Evolutionary conservation across 2,888 invertebrate genomes (phyloP), one percentile per base, ranked within the genome.

Genomic region (Eupelmus urozonus): DNA sequence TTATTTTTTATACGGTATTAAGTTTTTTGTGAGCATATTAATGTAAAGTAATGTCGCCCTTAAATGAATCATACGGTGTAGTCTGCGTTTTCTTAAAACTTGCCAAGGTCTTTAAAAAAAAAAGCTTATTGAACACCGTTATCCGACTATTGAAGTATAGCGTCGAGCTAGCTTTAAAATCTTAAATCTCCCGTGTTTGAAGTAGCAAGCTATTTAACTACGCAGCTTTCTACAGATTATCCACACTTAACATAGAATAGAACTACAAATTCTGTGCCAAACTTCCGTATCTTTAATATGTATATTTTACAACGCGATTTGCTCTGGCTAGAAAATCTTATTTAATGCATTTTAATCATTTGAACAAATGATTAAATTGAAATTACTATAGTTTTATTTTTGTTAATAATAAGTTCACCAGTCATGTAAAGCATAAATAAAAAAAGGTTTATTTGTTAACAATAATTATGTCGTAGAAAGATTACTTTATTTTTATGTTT

Each of bases 201-300:
- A 74, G 51, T 60, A 75, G 53, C 11, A 57, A 45, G 27, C 29
- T 60, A 62, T 27, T 57, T 20, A 62, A 45, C 27, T 55, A 62
- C 18, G 57, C 16, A 78, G 34, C 70, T 76, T 76, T 40, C 55
- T 66, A 57, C 59, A 34, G 13, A 53, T 67, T 13, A 63, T 29
- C n/a, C 11, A 69, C n/a, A 71, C 34, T 42, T 40, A 34, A 42
- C 40, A 18, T 53, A 75, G 62, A 23, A 20, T 72, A 67, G 27
- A 55, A 11, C 42, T 55, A 60, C 20, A 75, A 53, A 72, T 72
- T 72, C 34, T 51, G 69, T 72, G 72, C 76, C 76, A 79, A 78
- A 79, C 57, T 67, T 79, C 62, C 55, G 72, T 67, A 66, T 16
- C 11, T 63, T 42, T 40, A 55, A 18, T n/a, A 57, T 20, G 49